Evolutionary conservation across 1,140 invertebrate species (phyloP).

Genomic region (Thalassaphorura encarpata): DNA sequence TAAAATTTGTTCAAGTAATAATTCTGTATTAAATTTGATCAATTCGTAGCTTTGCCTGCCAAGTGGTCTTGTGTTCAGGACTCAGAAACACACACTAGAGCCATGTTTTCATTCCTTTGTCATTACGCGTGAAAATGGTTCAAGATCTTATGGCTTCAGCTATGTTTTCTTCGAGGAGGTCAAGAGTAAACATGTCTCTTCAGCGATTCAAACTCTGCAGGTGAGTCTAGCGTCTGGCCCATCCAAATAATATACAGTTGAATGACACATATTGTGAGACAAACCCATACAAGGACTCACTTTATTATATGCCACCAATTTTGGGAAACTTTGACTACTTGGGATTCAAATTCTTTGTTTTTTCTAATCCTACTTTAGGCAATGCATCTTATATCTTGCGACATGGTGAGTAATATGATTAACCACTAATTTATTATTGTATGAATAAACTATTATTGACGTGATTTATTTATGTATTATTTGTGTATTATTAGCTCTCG

Average conservation of each 20-base stretch:
- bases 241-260: neutral
- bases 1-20: neutral
- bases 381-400: slow-evolving; percentile 89
- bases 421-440: too few relatives aligned
- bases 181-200: slow-evolving; percentile 77
- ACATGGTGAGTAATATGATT: too few relatives aligned
- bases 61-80: slow-evolving; percentile 82
- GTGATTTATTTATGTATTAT: too few relatives aligned
- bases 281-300: neutral
- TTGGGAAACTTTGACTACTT: too few relatives aligned
- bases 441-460: too few relatives aligned
- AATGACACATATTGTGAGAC: neutral
- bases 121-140: slow-evolving; percentile 92
- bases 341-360: too few relatives aligned
- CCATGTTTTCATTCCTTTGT: slow-evolving; percentile 94
- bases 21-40: slow-evolving; percentile 35
- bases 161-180: slow-evolving; percentile 94
- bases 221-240: slow-evolving; percentile 38
- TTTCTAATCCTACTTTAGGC: slow-evolving; percentile 45
- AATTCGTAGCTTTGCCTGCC: slow-evolving; percentile 75
- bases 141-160: slow-evolving; percentile 83
- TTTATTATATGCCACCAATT: neutral
- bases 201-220: slow-evolving; percentile 87
- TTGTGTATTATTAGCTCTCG: slow-evolving; percentile 72
- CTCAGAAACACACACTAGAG: slow-evolving; percentile 80